Base-by-base conservation (phyloP, 2,888 invertebrate species). In the Oasisia sp. region DNA sequence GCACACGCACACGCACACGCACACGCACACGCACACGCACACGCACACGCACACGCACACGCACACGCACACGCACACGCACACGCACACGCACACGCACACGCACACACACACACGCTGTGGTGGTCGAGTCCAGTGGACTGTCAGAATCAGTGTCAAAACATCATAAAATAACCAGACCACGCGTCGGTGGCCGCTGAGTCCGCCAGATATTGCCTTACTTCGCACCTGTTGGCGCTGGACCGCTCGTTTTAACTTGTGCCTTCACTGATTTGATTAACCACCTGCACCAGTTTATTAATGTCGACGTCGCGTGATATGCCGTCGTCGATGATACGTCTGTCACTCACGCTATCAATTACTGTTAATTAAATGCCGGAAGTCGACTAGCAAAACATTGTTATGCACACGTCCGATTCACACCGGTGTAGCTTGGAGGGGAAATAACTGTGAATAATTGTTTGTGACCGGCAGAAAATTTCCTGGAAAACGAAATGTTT, bases 221-320 rank as follows among this genome's bases (percentile, higher is more conserved):
- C 74, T 74, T 74, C 27, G 74, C 74, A 50, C 74, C 27, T 19
- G 74, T 74, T 27, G 27, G 74, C n/a, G 27, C n/a, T 7, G 74
- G 14, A 27, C 74, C 74, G 19, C 74, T 19, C 74, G 74, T 74
- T 50, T 50, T 50, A 50, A 50, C 74, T 74, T 74, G 27, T 74
- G 74, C n/a, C 74, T 27, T 74, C 74, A n/a, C 27, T 74, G 19
- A 74, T 74, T 74, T 74, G 27, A 74, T 74, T 74, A 74, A 74
- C 14, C 74, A 74, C 74, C 74, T 74, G 74, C 74, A 74, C 74
- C 74, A 74, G 74, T 74, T 74, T 74, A 74, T 74, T 74, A 74
- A 74, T n/a, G 74, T n/a, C 74, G 19, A n/a, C n/a, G 74, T 74
- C 74, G 74, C 74, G 74, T 74, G 74, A 27, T 74, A 19, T 19